A percentile compares a stretch with the other conserved stretches of the same genome.
These are phyloP conservation scores for Baryphthengus martii DNA, from an alignment of 2,113 vertebrate genomes.

Conservation along the genomic window DNA sequence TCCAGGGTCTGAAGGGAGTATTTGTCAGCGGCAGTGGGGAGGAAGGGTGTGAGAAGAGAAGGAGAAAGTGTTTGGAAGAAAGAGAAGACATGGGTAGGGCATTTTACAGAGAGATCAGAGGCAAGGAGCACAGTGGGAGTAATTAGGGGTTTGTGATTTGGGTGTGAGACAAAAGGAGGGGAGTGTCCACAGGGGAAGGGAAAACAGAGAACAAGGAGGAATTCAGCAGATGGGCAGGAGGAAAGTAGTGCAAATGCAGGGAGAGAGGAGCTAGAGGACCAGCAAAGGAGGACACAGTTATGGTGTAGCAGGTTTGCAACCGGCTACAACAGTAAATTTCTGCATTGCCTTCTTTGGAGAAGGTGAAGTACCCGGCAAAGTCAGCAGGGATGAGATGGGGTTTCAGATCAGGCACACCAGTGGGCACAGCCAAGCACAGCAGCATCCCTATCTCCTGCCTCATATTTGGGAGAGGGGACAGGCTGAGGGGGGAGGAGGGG, in stretches of 20 bases:
- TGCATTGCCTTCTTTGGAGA: not conserved
- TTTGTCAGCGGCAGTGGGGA: not conserved
- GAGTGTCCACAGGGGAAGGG: not conserved
- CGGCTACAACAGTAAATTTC: not conserved
- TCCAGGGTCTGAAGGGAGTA: not conserved
- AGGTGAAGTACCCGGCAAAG: not conserved
- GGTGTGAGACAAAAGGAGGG: not conserved
- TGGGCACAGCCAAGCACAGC: not conserved
- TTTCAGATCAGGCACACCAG: not conserved
- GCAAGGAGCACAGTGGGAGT: not conserved
- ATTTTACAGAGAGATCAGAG: not conserved
- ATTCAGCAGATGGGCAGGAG: not conserved
- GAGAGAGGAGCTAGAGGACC: not conserved
- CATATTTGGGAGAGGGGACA: not conserved
- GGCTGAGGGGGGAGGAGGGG: not conserved
- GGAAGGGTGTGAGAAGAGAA: not conserved
- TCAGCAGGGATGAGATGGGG: not conserved
- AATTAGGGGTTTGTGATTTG: conserved; percentile 14
- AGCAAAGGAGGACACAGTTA: not conserved
- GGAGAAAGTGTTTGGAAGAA: not conserved
- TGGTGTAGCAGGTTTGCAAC: not conserved
- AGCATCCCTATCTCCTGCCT: not conserved
- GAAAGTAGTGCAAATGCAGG: not conserved
- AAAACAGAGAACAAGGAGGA: not conserved
- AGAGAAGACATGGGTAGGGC: not conserved